Conservation (phyloP, 2,113 vertebrate genomes). For the Pelusios castaneus region DNA sequence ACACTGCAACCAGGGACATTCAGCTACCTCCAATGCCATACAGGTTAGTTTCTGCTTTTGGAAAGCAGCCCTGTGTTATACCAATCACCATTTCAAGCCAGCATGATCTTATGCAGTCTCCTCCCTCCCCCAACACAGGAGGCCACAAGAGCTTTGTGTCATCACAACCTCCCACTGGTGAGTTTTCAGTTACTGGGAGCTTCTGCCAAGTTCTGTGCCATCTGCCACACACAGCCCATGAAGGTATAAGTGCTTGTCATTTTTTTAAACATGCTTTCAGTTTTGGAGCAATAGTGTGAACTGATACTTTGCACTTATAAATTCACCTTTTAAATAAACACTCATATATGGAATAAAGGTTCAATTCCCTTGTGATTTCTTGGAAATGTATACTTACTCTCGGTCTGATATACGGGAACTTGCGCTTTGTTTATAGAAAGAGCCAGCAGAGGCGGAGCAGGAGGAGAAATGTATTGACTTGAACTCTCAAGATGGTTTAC, state of each 20-base stretch:
- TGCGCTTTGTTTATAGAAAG: slow-evolving; percentile 56
- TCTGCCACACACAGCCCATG: neutral
- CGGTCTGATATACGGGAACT: slow-evolving; percentile 59
- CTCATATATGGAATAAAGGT: slow-evolving; percentile 6
- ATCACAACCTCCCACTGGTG: neutral
- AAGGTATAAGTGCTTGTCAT: neutral
- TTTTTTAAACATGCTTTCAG: neutral
- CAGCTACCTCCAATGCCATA: neutral
- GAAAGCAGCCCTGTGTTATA: neutral
- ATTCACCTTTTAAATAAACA: neutral
- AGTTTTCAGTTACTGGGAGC: neutral
- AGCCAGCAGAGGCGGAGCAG: slow-evolving; percentile 55
- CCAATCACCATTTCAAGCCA: neutral
- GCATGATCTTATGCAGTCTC: neutral
- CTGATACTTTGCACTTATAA: neutral
- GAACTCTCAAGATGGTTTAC: slow-evolving; percentile 30
- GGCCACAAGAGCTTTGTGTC: neutral
- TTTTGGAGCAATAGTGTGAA: neutral
- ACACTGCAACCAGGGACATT: neutral
- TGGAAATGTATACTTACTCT: slow-evolving; percentile 77
- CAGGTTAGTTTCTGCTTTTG: neutral
- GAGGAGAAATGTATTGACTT: slow-evolving; percentile 63
- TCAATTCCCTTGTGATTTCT: neutral
- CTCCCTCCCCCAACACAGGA: neutral
- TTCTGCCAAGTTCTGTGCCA: neutral